phyloP scores from a whole-genome alignment of 2,797 vertebrate species.

The Muraenolepis orangiensis region DNA sequence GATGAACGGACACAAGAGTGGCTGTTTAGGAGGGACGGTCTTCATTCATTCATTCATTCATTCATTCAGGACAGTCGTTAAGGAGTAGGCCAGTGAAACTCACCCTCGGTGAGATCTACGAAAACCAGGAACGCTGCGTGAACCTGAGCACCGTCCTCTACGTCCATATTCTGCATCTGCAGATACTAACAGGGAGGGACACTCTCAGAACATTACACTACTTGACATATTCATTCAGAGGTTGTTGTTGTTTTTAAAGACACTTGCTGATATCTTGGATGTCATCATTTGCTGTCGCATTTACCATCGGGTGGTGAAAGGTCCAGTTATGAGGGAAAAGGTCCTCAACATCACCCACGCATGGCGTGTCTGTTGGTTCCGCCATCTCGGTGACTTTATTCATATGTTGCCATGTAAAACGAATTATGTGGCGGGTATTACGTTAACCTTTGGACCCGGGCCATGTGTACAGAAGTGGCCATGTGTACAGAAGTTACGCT shows the following conservation, averaged over 20 bases:
- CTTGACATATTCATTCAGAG: neutral
- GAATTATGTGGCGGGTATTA: neutral
- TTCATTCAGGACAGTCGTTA: neutral
- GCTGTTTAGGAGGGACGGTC: neutral
- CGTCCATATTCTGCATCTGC: conserved; percentile 81
- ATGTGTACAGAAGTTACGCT: neutral
- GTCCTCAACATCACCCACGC: conserved; percentile 16
- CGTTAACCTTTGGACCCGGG: fast-evolving
- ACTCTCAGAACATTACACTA: neutral
- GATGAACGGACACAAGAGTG: neutral
- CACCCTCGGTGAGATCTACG: conserved; percentile 84
- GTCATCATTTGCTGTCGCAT: conserved; percentile 1
- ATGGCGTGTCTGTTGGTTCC: neutral
- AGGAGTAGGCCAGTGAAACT: conserved; percentile 20
- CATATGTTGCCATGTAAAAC: neutral
- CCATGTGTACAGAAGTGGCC: neutral
- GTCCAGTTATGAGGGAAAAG: conserved; percentile 61
- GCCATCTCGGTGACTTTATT: conserved; percentile 22
- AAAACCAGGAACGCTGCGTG: conserved; percentile 89
- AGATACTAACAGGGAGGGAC: conserved; percentile 74
- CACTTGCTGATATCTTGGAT: neutral
- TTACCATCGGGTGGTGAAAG: conserved; percentile 61
- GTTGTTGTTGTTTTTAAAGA: neutral
- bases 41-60: neutral
- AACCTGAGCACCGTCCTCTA: conserved; percentile 79